Evolutionary conservation across 2,797 vertebrate species (phyloP), one percentile per base, ranked within the genome.

Genomic region (Naso thynnoides): DNA sequence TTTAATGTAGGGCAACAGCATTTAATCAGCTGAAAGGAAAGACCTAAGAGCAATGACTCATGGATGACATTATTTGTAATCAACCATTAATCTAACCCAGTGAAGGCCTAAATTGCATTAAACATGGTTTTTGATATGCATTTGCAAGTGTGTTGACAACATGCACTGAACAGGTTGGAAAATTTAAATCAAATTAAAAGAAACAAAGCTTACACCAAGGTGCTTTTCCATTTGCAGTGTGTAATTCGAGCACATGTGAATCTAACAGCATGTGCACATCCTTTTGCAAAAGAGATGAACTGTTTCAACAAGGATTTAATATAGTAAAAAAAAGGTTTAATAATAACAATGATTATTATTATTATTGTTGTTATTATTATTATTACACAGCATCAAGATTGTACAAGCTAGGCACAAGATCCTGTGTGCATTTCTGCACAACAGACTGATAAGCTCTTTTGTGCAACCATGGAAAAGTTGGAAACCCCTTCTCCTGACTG

Each of bases 21-120:
- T 62, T 83, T 44, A 64, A 31, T 42, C 26, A 62, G 58, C 65
- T 53, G 4, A 62, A 71, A 73, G 23, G n/a, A 21, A 58, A 59
- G 65, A 48, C 45, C 18, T 45, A 24, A 66, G 24, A 62, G n/a
- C 23, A 59, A 54, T 55, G 38, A 65, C 38, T 50, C 29, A 3
- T 16, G 29, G 36, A 33, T 61, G n/a, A 9, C 21, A 13, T 67
- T 38, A 16, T 66, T 78, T 31, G 14, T 52, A 42, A 29, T 49
- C 26, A 39, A 39, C 36, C 9, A 57, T 58, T 52, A 70, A 29
- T 72, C 8, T 26, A 13, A 29, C 2, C 15, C 2, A 73, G 49
- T 1, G 45, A 49, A 29, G n/a, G 11, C 29, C 26, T 68, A 1
- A 24, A 4, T 21, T 67, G 38, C 21, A 49, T 45, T 33, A 59